Evolutionary conservation across 2,797 vertebrate species (phyloP), one percentile per base, ranked within the genome.

Genomic region (Pseudomugil gertrudae): DNA sequence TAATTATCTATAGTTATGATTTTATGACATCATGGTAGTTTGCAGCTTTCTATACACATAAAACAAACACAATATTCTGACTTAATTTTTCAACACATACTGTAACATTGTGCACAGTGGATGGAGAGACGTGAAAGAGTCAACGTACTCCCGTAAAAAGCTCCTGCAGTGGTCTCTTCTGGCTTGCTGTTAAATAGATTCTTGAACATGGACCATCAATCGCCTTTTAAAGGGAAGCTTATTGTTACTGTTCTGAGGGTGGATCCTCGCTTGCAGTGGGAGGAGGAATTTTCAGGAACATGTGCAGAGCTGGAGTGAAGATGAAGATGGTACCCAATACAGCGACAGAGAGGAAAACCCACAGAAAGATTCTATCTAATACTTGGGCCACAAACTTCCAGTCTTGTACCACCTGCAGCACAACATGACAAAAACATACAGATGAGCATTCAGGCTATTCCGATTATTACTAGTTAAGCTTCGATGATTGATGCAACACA

Each of bases 361-460:
- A 99, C 45, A 99, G 89, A 86, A 99, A 97, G 84, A 98, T 98
- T 35, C 97, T 94, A 89, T 99, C 97, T 9, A 99, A 90, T 58
- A 99, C 96, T 86, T 99, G 98, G 65, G 98, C 98, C 54, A 97
- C 95, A 66, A 98, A 99, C 89, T 98, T 99, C 96, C 97, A 99
- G 87, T 99, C 96, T 84, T 98, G 96, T 2, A 98, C 96, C 13
- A 97, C 96, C 97, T 99, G 79, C 4, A 9, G 70, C 17, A 62
- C 15, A 0, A 9, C 24, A 29, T 50, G 15, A 62, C 4, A 53
- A 19, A 10, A 60, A 63, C 1, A 26, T 33, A 53, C 27, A 70
- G 5, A 53, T 40, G 24, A 57, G 7, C 5, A 4, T 19, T 17
- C 8, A 32, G 62, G 9, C 26, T 13, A 1, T 14, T 40, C 2